These are phyloP conservation scores for Rotaria magnacalcarata DNA, from an alignment of 2,888 invertebrate genomes.

Conservation along the genomic window DNA sequence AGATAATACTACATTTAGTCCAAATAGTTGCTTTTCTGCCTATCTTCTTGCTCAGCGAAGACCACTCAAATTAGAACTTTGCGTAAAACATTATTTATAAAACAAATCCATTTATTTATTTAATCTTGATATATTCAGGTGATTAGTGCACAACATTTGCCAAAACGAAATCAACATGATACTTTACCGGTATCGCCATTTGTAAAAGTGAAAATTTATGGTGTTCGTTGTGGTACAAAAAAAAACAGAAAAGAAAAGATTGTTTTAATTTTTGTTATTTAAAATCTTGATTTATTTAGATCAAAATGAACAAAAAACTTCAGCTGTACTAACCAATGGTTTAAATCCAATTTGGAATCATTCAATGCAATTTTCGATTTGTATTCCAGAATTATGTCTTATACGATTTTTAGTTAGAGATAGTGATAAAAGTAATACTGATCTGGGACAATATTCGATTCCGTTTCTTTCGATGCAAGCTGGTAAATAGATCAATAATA, in stretches of 20 bases:
- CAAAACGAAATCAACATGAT: conserved; percentile 36
- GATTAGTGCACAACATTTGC: conserved; percentile 44
- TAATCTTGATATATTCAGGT: conserved; percentile 31
- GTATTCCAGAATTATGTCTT: conserved; percentile 64
- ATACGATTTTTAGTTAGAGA: conserved; percentile 65
- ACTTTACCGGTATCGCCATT: conserved; percentile 38
- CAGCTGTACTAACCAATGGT: conserved; percentile 63
- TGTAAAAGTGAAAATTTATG: conserved; percentile 41
- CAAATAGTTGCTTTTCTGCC: background rate
- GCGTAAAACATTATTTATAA: background rate
- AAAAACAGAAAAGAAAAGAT: background rate
- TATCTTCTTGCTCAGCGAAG: background rate
- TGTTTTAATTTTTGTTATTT: background rate
- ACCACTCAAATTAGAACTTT: background rate
- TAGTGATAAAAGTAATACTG: conserved; percentile 46
- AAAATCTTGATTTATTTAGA: background rate
- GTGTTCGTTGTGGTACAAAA: conserved; percentile 40
- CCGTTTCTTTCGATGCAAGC: conserved; percentile 40
- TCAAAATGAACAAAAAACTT: conserved; percentile 36
- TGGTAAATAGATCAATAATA: conserved; percentile 19
- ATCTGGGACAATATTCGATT: conserved; percentile 37
- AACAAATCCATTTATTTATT: background rate
- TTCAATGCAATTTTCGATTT: conserved; percentile 65
- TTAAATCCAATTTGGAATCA: conserved; percentile 66
- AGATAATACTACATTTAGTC: background rate